Evolutionary conservation across 2,113 vertebrate genomes (phyloP), one percentile per base, ranked within the genome.

Genomic region (Oenanthe melanoleuca): DNA sequence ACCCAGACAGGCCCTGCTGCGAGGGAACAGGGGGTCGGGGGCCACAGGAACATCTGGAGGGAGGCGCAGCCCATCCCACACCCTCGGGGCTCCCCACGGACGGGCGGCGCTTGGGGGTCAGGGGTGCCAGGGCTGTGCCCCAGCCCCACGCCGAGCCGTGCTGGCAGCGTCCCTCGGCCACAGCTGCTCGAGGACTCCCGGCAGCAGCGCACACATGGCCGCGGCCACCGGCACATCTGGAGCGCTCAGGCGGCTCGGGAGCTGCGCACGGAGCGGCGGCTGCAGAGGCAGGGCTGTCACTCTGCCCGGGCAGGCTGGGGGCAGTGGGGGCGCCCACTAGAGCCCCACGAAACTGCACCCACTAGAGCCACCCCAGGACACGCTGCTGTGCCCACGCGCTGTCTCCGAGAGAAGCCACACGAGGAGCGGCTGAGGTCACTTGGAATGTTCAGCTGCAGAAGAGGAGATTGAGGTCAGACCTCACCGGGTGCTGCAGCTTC

Each of bases 1-100:
- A 82, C 89, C 95, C 94, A 92, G 95, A 92, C 89, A 89, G 84
- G 81, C 87, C 70, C 86, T 77, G 84, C 94, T 87, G 87, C 2
- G 4, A 82, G 45, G 42, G 91, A 95, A 97, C 89, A 33, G 70
- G 83, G 66, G 96, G 87, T 92, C 91, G 93, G 59, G 74, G 95
- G 93, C 75, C 93, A 47, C 1, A 3, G 23, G 10, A 87, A 92
- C 93, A 96, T 89, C 93, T 97, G 95, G 73, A 93, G 86, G 69
- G 86, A 65, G 80, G 80, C 1, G 33, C 61, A 47, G 73, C 44
- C 84, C 55, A 1, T 52, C 55, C 38, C 4, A 1, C 55, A 17
- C 9, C 56, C 14, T 38, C 50, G 19, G 71, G 40, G 44, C 40
- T 91, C 40, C 52, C 42, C 7, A 0, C 3, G 3, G 84, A 33